These are phyloP conservation scores for Spodoptera littoralis DNA, from an alignment of 2,888 invertebrate species.

Conservation along the genomic window DNA sequence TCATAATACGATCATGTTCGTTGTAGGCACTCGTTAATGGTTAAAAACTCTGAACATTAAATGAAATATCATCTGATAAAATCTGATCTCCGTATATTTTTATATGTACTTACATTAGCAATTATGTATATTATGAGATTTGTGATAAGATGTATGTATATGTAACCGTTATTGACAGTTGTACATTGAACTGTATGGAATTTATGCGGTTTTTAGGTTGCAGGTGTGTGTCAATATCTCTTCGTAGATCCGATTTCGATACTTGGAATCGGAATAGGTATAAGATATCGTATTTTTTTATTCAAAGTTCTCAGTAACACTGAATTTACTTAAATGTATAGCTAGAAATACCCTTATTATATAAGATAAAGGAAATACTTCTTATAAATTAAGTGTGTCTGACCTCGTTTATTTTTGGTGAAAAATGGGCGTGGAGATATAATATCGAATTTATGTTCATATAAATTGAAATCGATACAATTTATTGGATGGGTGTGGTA, in stretches of 20 bases:
- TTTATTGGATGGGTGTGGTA: constrained; percentile 25
- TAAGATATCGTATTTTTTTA: no score
- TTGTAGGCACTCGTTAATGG: constrained; percentile 3
- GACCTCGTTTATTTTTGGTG: no score
- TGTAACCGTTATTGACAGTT: constrained; percentile 50
- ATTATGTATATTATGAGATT: constrained; percentile 45
- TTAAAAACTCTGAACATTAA: constrained; percentile 38
- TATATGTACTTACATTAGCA: constrained; percentile 48
- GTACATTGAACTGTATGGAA: constrained; percentile 45
- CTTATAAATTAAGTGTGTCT: no score
- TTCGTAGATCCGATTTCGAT: no score
- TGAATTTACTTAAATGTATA: no score
- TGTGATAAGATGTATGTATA: constrained; percentile 40
- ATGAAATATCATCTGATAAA: constrained; percentile 66
- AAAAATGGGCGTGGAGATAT: no score
- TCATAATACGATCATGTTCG: no score
- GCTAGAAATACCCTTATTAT: no score
- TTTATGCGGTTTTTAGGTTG: constrained; percentile 4
- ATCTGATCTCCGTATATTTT: constrained; percentile 60
- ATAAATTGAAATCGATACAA: constrained; percentile 44
- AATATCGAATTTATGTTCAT: constrained; percentile 19
- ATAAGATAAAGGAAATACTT: no score
- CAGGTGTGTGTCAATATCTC: no score
- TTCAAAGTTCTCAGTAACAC: no score
- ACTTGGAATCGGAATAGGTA: no score